These are phyloP conservation scores for Danio jaintianensis DNA, from an alignment of 2,797 vertebrate genomes.

Conservation along the genomic window DNA sequence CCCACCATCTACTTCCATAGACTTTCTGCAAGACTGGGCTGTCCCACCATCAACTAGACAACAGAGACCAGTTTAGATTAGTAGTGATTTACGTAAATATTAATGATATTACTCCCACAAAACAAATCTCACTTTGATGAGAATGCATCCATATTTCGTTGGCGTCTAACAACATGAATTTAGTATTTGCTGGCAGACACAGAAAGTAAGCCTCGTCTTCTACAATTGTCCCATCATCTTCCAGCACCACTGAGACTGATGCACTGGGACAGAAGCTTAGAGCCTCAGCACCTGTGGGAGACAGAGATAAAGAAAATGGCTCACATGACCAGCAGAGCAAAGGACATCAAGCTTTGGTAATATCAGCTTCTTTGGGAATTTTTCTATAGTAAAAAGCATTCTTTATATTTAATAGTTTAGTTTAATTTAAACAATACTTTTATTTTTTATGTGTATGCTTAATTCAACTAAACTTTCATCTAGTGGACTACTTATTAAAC, in stretches of 20 bases:
- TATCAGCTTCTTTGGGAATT: too few species aligned
- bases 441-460: not conserved
- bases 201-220: constrained; percentile 91
- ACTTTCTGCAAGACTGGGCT: constrained; percentile 79
- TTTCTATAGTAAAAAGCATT: too few species aligned
- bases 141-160: constrained; percentile 83
- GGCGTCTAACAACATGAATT: constrained; percentile 85
- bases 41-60: constrained; percentile 82
- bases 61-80: not conserved
- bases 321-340: constrained; percentile 4
- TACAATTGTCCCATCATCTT: constrained; percentile 95
- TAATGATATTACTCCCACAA: not conserved
- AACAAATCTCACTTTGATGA: constrained; percentile 67
- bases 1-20: constrained; percentile 68
- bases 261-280: constrained; percentile 76
- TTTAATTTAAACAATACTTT: too few species aligned
- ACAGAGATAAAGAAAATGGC: not conserved
- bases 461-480: not conserved
- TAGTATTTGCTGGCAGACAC: constrained; percentile 88
- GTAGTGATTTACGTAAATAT: too few species aligned
- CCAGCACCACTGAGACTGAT: constrained; percentile 85
- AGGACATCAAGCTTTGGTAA: not conserved
- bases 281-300: constrained; percentile 74
- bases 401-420: too few species aligned
- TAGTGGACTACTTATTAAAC: not conserved